Evolutionary conservation across 2,113 vertebrate species (phyloP).

Genomic region (Conger conger): DNA sequence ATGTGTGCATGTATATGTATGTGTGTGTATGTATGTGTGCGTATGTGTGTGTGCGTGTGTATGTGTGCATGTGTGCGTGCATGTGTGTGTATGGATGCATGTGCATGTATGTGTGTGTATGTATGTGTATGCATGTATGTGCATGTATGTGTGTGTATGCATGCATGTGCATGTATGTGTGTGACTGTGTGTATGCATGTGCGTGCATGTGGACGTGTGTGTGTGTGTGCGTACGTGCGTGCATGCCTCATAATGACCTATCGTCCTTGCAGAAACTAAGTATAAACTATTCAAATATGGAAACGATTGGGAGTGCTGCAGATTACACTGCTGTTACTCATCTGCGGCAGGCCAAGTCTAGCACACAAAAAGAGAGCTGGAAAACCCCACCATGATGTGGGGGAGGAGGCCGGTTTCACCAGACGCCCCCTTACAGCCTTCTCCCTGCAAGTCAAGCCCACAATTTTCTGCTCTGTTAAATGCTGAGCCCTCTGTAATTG

Average conservation of each 20-base stretch:
- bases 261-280: not conserved
- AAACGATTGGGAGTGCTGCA: not conserved
- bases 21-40: too few species aligned
- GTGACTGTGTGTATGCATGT: too few species aligned
- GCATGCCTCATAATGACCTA: not conserved
- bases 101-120: too few species aligned
- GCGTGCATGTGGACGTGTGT: too few species aligned
- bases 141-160: too few species aligned
- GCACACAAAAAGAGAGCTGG: not conserved
- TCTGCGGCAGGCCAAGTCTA: not conserved
- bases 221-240: not conserved
- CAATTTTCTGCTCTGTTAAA: conserved; percentile 35
- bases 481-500: conserved; percentile 22
- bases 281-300: not conserved
- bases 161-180: too few species aligned
- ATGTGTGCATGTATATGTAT: too few species aligned
- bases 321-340: not conserved
- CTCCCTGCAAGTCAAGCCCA: not conserved
- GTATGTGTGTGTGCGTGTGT: too few species aligned
- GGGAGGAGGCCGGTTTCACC: not conserved
- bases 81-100: too few species aligned
- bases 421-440: conserved; percentile 22
- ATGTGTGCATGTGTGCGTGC: not conserved
- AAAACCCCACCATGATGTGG: not conserved
- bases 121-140: too few species aligned